Evolutionary conservation across 2,888 invertebrate genomes (phyloP).

Genomic region (Drosophila birchii): DNA sequence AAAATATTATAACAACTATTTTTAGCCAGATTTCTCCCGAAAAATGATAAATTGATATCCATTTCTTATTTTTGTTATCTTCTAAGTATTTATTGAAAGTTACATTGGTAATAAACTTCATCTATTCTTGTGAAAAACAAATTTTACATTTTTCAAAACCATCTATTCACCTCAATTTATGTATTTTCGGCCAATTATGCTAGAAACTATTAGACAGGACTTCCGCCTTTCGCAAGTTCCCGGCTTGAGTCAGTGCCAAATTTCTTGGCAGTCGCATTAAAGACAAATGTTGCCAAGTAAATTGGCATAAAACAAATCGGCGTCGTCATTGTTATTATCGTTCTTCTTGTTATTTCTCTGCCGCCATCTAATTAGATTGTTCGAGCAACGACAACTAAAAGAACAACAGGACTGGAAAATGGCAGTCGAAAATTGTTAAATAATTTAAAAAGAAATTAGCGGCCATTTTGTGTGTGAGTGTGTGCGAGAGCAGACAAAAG

Average conservation of each 20-base stretch:
- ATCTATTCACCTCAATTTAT: conserved; percentile 56
- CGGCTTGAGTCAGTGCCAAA: conserved; percentile 57
- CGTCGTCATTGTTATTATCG: conserved; percentile 57
- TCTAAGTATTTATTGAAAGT: background rate
- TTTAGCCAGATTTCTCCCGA: too few species aligned
- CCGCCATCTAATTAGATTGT: conserved; percentile 68
- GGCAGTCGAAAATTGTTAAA: conserved; percentile 70
- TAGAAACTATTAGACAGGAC: conserved; percentile 60
- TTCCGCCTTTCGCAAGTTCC: conserved; percentile 55
- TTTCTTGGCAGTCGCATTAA: conserved; percentile 73
- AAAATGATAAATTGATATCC: too few species aligned
- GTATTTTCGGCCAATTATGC: conserved; percentile 73
- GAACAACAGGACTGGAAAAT: conserved; percentile 32
- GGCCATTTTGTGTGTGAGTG: conserved; percentile 50
- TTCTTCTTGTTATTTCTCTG: conserved; percentile 24
- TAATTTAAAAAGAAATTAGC: conserved; percentile 79
- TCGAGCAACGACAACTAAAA: conserved; percentile 38
- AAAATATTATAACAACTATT: too few species aligned
- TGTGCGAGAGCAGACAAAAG: conserved; percentile 38
- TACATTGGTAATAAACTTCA: background rate
- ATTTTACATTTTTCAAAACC: conserved; percentile 5
- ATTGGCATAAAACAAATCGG: conserved; percentile 74
- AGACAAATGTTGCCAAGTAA: conserved; percentile 75
- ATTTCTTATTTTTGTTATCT: too few species aligned
- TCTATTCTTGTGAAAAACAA: conserved; percentile 26